phyloP scores from a whole-genome alignment of 2,113 vertebrate species.

The Todiramphus chloris region DNA sequence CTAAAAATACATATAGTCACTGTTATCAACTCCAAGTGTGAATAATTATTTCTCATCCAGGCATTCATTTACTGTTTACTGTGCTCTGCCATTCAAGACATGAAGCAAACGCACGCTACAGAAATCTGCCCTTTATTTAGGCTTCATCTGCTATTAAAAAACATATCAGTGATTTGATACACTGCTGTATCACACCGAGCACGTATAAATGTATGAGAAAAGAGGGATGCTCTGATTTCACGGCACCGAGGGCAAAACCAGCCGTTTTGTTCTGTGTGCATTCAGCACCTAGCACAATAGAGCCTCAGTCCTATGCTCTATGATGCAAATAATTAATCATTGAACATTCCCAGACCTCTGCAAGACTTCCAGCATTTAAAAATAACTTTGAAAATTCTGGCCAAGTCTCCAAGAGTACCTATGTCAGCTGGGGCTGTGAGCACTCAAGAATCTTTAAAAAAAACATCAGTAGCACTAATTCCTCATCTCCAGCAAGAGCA shows the following conservation, averaged over 20 bases:
- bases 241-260: background rate
- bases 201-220: background rate
- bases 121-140: background rate
- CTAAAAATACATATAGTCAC: background rate
- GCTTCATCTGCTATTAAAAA: background rate
- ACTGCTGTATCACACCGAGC: background rate
- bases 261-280: conserved; percentile 2
- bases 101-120: background rate
- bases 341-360: conserved; percentile 36
- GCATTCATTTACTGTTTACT: background rate
- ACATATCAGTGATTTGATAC: background rate
- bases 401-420: background rate
- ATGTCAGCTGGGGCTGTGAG: background rate
- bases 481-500: conserved; percentile 4
- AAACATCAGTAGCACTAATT: background rate
- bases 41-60: background rate
- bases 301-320: conserved; percentile 6
- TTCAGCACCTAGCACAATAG: conserved; percentile 46
- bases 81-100: background rate
- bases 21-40: background rate
- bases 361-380: conserved; percentile 19
- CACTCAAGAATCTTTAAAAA: background rate
- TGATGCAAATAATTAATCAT: conserved; percentile 22
- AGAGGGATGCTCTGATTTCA: background rate
- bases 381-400: conserved; percentile 15